A percentile compares a stretch with the other conserved stretches of the same genome.
Evolutionary conservation across 2,113 vertebrate genomes (phyloP).

Genomic region (Cynocephalus volans): DNA sequence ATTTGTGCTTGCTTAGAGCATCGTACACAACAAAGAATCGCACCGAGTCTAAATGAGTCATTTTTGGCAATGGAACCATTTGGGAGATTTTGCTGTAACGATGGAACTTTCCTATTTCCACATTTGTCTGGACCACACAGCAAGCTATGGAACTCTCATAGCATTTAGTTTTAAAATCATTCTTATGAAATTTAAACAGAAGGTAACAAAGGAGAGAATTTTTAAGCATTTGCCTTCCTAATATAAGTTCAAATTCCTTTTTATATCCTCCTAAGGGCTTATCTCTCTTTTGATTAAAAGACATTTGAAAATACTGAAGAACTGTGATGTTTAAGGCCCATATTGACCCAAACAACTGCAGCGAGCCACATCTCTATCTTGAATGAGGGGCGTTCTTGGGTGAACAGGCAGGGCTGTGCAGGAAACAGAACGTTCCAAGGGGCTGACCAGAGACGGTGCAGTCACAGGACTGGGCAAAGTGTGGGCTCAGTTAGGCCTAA

Average conservation of each 20-base stretch:
- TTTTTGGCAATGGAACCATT: slow-evolving; percentile 59
- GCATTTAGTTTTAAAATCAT: neutral
- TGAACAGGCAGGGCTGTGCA: neutral
- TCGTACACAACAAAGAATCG: slow-evolving; percentile 76
- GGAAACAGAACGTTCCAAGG: neutral
- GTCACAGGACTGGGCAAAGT: neutral
- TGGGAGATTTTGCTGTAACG: neutral
- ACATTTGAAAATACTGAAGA: neutral
- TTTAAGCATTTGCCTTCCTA: neutral
- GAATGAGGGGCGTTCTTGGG: neutral
- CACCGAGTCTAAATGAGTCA: slow-evolving; percentile 80
- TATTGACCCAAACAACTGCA: neutral
- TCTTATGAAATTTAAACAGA: neutral
- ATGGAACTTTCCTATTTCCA: neutral
- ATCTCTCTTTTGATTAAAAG: neutral
- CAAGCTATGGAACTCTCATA: neutral
- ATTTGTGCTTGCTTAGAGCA: slow-evolving; percentile 60
- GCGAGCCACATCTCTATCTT: neutral
- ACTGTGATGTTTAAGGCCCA: neutral
- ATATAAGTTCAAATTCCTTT: neutral
- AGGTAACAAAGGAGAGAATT: neutral
- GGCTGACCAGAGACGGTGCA: neutral
- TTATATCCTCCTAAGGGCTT: neutral
- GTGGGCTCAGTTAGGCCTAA: neutral
- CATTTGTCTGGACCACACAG: neutral